Evolutionary conservation across 2,888 invertebrate genomes (phyloP).

Genomic region (Endotricha flammealis): DNA sequence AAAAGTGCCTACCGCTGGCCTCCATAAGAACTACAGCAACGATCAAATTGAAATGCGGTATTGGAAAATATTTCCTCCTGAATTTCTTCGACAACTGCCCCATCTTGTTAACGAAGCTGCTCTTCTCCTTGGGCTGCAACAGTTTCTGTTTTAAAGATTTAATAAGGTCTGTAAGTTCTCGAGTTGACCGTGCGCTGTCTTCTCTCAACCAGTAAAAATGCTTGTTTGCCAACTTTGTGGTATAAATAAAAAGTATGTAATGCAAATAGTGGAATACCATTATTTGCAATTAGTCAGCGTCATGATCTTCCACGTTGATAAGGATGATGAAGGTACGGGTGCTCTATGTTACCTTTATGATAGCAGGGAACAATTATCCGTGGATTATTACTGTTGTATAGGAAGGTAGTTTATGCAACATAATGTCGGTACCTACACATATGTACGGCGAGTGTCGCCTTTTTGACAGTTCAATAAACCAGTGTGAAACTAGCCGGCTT

Average conservation of each 20-base stretch:
- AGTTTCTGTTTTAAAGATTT: neutral
- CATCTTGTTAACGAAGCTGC: slow-evolving; percentile 1
- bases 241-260: too few relatives aligned
- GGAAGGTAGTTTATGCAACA: too few relatives aligned
- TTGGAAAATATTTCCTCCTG: slow-evolving; percentile 38
- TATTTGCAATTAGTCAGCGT: too few relatives aligned
- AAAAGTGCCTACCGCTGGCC: slow-evolving; percentile 44
- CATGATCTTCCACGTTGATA: slow-evolving; percentile 33
- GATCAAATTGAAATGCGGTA: slow-evolving; percentile 37
- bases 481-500: too few relatives aligned
- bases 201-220: slow-evolving; percentile 75
- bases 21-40: slow-evolving; percentile 38
- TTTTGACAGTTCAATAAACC: too few relatives aligned
- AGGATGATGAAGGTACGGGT: slow-evolving; percentile 34
- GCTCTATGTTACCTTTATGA: neutral
- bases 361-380: too few relatives aligned
- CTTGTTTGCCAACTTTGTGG: too few relatives aligned
- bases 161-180: slow-evolving; percentile 20
- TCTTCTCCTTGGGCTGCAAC: neutral
- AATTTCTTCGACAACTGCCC: slow-evolving; percentile 36
- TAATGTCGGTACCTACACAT: too few relatives aligned
- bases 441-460: too few relatives aligned
- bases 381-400: too few relatives aligned
- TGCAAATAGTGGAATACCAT: too few relatives aligned
- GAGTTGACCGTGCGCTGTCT: slow-evolving; percentile 22